These are phyloP conservation scores for Thinocorus orbignyianus DNA, from an alignment of 2,113 vertebrate species.

Conservation along the genomic window DNA sequence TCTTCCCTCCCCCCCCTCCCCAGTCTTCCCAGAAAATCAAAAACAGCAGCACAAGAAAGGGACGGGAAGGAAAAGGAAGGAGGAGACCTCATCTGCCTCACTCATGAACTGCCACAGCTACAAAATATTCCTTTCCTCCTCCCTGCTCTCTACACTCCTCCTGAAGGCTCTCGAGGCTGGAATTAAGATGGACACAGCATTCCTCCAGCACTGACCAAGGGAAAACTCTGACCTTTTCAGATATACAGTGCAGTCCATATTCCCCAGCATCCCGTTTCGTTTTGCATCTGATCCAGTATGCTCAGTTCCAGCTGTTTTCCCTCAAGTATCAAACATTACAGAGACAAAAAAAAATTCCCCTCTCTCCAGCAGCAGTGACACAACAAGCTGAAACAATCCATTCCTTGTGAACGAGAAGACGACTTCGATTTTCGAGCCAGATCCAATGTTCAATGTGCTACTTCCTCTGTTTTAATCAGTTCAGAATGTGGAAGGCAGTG, in stretches of 20 bases:
- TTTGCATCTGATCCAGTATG: slow-evolving; percentile 72
- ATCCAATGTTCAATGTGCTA: slow-evolving; percentile 67
- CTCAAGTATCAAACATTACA: slow-evolving; percentile 84
- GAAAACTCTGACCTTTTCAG: slow-evolving; percentile 82
- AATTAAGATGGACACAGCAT: slow-evolving; percentile 65
- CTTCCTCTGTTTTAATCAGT: slow-evolving; percentile 76
- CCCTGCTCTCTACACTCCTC: slow-evolving; percentile 41
- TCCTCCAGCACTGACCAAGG: slow-evolving; percentile 74
- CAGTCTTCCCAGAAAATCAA: slow-evolving; percentile 71
- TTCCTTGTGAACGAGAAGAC: slow-evolving; percentile 79
- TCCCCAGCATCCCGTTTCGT: slow-evolving; percentile 77
- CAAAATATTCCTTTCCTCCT: slow-evolving; percentile 47
- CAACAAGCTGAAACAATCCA: slow-evolving; percentile 80
- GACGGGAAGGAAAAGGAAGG: slow-evolving; percentile 46
- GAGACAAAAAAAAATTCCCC: slow-evolving; percentile 71
- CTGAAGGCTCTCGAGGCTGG: slow-evolving; percentile 44
- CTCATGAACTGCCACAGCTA: slow-evolving; percentile 45
- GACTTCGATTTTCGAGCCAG: slow-evolving; percentile 70
- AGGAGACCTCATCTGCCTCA: slow-evolving; percentile 49
- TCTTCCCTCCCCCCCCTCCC: not conserved
- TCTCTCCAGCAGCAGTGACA: slow-evolving; percentile 75
- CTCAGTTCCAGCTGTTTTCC: slow-evolving; percentile 83
- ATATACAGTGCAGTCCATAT: slow-evolving; percentile 76
- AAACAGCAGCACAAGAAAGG: slow-evolving; percentile 70
- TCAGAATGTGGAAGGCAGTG: slow-evolving; percentile 41